A percentile compares a stretch with the other conserved stretches of the same genome.
phyloP scores from a whole-genome alignment of 2,113 vertebrate species.

The Myiozetetes cayanensis region DNA sequence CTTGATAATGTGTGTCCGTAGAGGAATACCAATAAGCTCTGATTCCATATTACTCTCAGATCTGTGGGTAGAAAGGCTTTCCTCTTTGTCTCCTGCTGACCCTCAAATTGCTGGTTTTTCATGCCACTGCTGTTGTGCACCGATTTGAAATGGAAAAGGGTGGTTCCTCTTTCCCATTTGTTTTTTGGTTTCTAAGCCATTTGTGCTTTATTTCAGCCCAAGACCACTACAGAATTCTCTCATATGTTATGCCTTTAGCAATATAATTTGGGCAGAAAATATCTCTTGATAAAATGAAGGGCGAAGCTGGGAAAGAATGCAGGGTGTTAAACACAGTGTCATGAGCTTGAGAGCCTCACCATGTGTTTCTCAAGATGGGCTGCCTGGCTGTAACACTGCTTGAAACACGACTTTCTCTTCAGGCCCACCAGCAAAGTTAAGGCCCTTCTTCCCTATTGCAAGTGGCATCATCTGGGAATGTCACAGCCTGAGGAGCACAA shows the following conservation, averaged over 20 bases:
- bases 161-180: neutral
- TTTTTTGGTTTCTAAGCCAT: neutral
- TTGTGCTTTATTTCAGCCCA: neutral
- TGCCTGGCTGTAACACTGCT: neutral
- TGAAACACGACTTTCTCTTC: neutral
- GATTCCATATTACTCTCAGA: neutral
- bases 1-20: rapidly evolving
- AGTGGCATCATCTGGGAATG: slow-evolving; percentile 10
- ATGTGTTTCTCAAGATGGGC: neutral
- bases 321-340: slow-evolving; percentile 41
- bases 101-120: neutral
- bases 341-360: slow-evolving; percentile 20
- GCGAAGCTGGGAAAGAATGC: slow-evolving; percentile 13
- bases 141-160: neutral
- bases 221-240: neutral
- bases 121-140: neutral
- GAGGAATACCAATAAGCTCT: neutral
- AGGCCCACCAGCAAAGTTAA: neutral
- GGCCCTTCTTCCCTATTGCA: neutral
- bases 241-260: neutral
- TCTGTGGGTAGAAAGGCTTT: neutral
- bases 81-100: neutral
- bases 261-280: neutral
- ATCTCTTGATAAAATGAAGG: slow-evolving; percentile 49
- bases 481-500: slow-evolving; percentile 18